These are phyloP conservation scores for Chesias legatella DNA, from an alignment of 2,888 invertebrate genomes.

Conservation along the genomic window DNA sequence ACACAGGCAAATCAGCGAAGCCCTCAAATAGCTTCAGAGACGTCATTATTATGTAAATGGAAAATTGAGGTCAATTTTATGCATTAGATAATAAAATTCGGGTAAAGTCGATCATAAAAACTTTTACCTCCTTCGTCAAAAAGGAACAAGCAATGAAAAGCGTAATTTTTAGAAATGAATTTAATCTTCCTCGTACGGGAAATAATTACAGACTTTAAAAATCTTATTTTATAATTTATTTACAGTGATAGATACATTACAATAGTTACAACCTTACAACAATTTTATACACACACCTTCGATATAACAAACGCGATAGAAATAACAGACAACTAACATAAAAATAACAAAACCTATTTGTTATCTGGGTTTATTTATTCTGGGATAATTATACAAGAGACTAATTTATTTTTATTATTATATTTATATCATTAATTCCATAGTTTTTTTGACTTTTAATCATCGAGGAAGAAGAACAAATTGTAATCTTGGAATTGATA, in stretches of 20 bases:
- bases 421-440: too few relatives aligned
- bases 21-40: too few relatives aligned
- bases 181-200: slow-evolving; percentile 71
- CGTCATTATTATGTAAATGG: slow-evolving; percentile 15
- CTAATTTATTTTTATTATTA: too few relatives aligned
- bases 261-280: slow-evolving; percentile 58
- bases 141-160: slow-evolving; percentile 19
- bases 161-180: slow-evolving; percentile 68
- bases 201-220: slow-evolving; percentile 79
- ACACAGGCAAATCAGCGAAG: too few relatives aligned
- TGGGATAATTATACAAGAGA: too few relatives aligned
- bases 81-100: slow-evolving; percentile 21
- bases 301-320: too few relatives aligned
- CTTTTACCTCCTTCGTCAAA: neutral
- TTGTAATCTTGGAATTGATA: too few relatives aligned
- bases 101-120: slow-evolving; percentile 17
- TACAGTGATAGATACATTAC: slow-evolving; percentile 61
- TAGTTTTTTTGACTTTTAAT: too few relatives aligned
- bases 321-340: slow-evolving; percentile 1
- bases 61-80: slow-evolving; percentile 18
- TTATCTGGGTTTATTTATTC: too few relatives aligned
- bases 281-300: slow-evolving; percentile 49
- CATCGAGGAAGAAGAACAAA: too few relatives aligned
- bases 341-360: too few relatives aligned
- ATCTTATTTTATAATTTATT: slow-evolving; percentile 74